Base-by-base conservation (phyloP, 2,797 vertebrate species). In the Amniataba percoides region DNA sequence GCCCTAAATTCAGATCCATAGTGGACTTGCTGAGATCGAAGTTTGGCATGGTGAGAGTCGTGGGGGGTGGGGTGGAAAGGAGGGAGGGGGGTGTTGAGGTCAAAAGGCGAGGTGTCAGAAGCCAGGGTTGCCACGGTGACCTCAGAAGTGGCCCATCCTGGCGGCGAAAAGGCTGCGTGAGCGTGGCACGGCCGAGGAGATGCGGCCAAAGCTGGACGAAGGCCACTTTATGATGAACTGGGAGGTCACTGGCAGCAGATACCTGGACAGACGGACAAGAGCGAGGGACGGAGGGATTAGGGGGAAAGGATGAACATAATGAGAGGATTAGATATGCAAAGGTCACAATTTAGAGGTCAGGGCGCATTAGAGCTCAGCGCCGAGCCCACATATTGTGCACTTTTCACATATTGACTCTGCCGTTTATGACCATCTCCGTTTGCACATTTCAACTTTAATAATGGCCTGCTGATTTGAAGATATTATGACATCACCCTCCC, bases 211-310 rank as follows among this genome's bases (percentile, higher is more conserved):
- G 94, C 93, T 97, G 94, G 96, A 96, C 61, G 93, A 95, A 90
- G 97, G 95, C 94, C 97, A 95, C 95, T 97, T 98, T 93, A 97
- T 89, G 94, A 97, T 95, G 95, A 99, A 96, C 90, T 97, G 97
- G 92, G 97, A 96, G 90, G 97, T 96, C 94, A 97, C 96, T 95
- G 97, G 96, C 94, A 99, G 95, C 93, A 97, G 96, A 96, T 95
- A 97, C 96, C 98, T 99, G 96, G 94, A 94, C 89, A 95, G 92
- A 95, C 88, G 89, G 92, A 88, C 82, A 84, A 77, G 79, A 91
- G 76, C 64, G 56, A 92, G 86, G 84, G 89, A 92, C 49, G 81
- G 87, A 86, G 85, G 92, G 92, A 94, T 90, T 89, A 88, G 83
- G 89, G 80, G 80, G 90, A 83, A 81, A 80, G 91, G 91, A 91